Evolutionary conservation across 1,140 invertebrate genomes (phyloP).

Genomic region (Planococcus citri): DNA sequence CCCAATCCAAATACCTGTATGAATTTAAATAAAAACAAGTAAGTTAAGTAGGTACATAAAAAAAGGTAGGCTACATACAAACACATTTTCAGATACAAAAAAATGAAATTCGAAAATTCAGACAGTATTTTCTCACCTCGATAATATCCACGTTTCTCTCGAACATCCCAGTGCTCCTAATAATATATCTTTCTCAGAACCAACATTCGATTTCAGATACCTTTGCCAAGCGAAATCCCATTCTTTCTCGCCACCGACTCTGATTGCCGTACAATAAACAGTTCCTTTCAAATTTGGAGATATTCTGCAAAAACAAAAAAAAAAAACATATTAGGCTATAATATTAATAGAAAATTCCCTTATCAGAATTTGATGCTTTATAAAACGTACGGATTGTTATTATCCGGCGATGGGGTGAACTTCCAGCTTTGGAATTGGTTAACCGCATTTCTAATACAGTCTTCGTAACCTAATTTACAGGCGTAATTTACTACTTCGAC

Average conservation of each 20-base stretch:
- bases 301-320: constrained; percentile 42
- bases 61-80: no score
- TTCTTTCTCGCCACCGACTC: constrained; percentile 59
- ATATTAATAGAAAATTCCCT: no score
- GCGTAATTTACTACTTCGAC: constrained; percentile 53
- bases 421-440: constrained; percentile 56
- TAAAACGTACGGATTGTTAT: constrained; percentile 53
- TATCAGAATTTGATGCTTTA: no score
- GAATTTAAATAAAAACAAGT: neutral
- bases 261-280: constrained; percentile 73
- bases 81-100: no score
- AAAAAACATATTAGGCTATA: no score
- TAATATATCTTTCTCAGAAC: constrained; percentile 59
- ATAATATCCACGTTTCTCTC: constrained; percentile 59
- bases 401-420: constrained; percentile 48
- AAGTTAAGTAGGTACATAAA: neutral
- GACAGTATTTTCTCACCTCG: no score
- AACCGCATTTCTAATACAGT: constrained; percentile 53
- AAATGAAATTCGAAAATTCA: no score
- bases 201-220: constrained; percentile 56
- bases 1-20: constrained; percentile 52
- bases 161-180: constrained; percentile 65
- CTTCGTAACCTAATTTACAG: constrained; percentile 51
- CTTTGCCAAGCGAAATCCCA: constrained; percentile 75
- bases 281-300: constrained; percentile 63